Evolutionary conservation across 2,888 invertebrate species (phyloP).

Genomic region (Diplolepis rosae): DNA sequence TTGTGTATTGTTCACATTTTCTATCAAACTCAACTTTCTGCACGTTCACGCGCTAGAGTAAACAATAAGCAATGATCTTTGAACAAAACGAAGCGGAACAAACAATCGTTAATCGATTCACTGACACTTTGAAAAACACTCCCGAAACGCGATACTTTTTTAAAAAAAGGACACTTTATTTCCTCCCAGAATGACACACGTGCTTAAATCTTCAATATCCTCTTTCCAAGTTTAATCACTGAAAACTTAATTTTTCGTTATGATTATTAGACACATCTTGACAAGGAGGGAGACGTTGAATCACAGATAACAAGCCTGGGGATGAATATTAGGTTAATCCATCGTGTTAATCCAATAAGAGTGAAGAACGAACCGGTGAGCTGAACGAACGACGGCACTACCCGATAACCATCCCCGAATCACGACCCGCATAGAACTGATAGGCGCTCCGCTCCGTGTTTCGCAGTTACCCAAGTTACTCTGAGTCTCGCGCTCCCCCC

Average conservation of each 20-base stretch:
- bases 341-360: not conserved
- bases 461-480: conserved; percentile 34
- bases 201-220: no score
- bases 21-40: not conserved
- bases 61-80: not conserved
- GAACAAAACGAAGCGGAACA: not conserved
- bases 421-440: conserved; percentile 68
- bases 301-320: not conserved
- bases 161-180: not conserved
- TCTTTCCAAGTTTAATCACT: not conserved
- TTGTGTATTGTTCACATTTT: not conserved
- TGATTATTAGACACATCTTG: not conserved
- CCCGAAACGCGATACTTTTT: not conserved
- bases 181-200: not conserved
- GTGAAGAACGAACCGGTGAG: not conserved
- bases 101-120: not conserved
- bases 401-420: conserved; percentile 40
- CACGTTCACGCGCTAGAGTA: not conserved
- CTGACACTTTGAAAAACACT: not conserved
- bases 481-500: conserved; percentile 34
- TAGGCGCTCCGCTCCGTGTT: conserved; percentile 40
- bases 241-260: not conserved
- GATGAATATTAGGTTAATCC: not conserved
- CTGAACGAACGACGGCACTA: conserved; percentile 5
- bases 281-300: not conserved